Percentiles rank a stretch among this genome's conserved stretches.
phyloP scores from a whole-genome alignment of 2,797 vertebrate genomes.

The Anguilla anguilla region DNA sequence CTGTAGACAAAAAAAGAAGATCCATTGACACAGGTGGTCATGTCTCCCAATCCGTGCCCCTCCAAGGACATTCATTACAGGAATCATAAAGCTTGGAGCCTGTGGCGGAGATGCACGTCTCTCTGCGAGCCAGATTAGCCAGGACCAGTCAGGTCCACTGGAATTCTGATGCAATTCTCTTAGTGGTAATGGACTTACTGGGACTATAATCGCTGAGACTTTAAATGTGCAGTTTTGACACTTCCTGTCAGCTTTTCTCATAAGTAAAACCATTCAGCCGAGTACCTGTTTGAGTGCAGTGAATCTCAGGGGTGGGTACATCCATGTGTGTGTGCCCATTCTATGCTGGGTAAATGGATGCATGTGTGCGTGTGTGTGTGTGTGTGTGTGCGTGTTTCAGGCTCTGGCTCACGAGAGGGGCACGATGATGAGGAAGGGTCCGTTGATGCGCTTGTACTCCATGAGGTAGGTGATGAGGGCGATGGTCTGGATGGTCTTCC shows the following conservation, averaged over 20 bases:
- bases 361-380: too few relatives aligned
- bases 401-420: conserved; percentile 79
- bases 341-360: too few relatives aligned
- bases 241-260: too few relatives aligned
- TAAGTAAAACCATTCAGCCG: too few relatives aligned
- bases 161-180: not conserved
- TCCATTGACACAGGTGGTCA: not conserved
- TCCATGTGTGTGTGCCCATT: too few relatives aligned
- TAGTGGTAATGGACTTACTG: not conserved
- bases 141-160: not conserved
- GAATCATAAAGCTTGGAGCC: not conserved
- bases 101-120: not conserved
- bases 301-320: not conserved
- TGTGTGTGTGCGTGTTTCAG: not conserved
- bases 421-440: conserved; percentile 87
- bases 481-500: conserved; percentile 54
- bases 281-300: not conserved
- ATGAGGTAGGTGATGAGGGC: conserved; percentile 88
- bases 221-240: too few relatives aligned
- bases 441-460: conserved; percentile 87
- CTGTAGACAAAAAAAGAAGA: conserved; percentile 59
- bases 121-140: too few relatives aligned
- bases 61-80: not conserved
- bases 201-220: not conserved
- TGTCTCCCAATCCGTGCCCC: not conserved